Conservation (phyloP, 2,888 invertebrate genomes). For the Peribatodes rhomboidaria region DNA sequence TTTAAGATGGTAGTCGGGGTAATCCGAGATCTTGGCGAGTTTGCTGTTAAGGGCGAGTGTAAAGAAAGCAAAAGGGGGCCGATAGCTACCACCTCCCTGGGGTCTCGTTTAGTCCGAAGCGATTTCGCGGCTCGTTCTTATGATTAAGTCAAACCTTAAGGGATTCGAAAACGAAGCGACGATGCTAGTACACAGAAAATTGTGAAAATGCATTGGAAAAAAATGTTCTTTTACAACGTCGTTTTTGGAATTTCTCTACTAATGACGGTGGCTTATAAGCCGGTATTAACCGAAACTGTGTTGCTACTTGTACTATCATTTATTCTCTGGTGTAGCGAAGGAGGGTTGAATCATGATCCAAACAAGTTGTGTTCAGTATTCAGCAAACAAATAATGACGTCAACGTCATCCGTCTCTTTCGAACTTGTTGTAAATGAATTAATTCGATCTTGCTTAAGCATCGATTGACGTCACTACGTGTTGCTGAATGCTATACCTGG, state of each 20-base stretch:
- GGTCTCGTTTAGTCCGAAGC: conserved; percentile 80
- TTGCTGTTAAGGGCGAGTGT: conserved; percentile 53
- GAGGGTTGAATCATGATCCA: too few relatives aligned
- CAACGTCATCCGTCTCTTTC: too few relatives aligned
- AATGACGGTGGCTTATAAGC: too few relatives aligned
- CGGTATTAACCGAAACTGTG: too few relatives aligned
- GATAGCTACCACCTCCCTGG: conserved; percentile 69
- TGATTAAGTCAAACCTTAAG: conserved; percentile 82
- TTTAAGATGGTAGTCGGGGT: conserved; percentile 62
- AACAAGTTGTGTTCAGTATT: too few relatives aligned
- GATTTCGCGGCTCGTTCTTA: conserved; percentile 83
- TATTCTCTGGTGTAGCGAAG: too few relatives aligned
- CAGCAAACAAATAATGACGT: too few relatives aligned
- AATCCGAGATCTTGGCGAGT: conserved; percentile 72
- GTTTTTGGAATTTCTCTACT: conserved; percentile 11
- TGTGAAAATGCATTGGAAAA: conserved; percentile 29
- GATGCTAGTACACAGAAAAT: conserved; percentile 29
- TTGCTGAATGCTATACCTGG: too few relatives aligned
- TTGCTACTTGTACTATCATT: too few relatives aligned
- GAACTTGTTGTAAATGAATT: too few relatives aligned
- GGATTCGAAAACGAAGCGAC: conserved; percentile 68
- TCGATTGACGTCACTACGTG: too few relatives aligned
- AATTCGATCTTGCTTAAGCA: too few relatives aligned
- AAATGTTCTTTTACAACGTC: background rate
- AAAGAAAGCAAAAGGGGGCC: conserved; percentile 63